Conservation (phyloP, 2,797 vertebrate genomes). For the Lithobates sylvaticus region DNA sequence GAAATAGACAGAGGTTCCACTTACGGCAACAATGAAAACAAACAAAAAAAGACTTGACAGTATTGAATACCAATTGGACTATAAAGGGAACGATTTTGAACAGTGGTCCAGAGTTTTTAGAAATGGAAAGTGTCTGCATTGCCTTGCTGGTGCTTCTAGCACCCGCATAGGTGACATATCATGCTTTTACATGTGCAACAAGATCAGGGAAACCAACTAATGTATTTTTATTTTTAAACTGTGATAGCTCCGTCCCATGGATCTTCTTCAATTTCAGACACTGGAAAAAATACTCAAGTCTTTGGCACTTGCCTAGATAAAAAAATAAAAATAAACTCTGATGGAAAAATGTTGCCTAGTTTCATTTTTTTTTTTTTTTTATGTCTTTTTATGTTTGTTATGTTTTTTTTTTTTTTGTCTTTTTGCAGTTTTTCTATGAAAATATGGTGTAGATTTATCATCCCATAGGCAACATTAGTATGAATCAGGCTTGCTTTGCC, state of each 20-base stretch:
- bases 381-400: no score
- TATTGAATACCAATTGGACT: slow-evolving; percentile 58
- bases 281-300: slow-evolving; percentile 24
- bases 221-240: slow-evolving; percentile 47
- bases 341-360: not conserved
- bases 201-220: not conserved
- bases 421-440: no score
- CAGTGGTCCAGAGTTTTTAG: slow-evolving; percentile 54
- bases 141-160: slow-evolving; percentile 6
- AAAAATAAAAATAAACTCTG: slow-evolving; percentile 10
- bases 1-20: slow-evolving; percentile 90
- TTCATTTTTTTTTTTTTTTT: not conserved
- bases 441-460: no score
- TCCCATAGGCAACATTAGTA: no score
- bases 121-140: not conserved
- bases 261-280: not conserved
- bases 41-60: slow-evolving; percentile 77
- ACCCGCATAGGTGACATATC: not conserved
- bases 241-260: slow-evolving; percentile 17
- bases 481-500: no score
- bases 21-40: slow-evolving; percentile 85
- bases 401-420: no score
- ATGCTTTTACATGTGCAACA: not conserved
- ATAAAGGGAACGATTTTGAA: slow-evolving; percentile 69
- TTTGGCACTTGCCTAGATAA: slow-evolving; percentile 23